Evolutionary conservation across 37 sponge, comb jelly and placozoan species (phyloP), one percentile per base, ranked within the genome.

Genomic region (Cladorhizidae sp.): DNA sequence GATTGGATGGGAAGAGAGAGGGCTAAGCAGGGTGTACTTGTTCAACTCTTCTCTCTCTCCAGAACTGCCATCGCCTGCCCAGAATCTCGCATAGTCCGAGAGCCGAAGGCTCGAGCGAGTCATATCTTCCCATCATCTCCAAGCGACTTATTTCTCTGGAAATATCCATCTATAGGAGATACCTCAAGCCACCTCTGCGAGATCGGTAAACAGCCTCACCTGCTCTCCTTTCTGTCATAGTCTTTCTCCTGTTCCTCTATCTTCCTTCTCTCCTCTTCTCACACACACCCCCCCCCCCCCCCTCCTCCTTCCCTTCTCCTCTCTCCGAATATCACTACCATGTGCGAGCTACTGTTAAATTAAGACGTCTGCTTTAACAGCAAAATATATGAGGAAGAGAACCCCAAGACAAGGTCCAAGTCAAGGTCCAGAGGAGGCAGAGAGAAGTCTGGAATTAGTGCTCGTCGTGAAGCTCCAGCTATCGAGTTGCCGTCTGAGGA

Each of bases 161-260:
- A 72, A 62, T 40, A 6, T 49, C 62, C 31, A 70, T 94, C 0
- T 85, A 87, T 38, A 72, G 91, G 26, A 70, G 80, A 50, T 90
- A 88, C 59, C 75, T 97, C 63, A 94, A 94, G 55, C 95, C 95
- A 18, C 98, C 98, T 0, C 83, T 97, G 43, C 71, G 81, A 77
- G 91, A 94, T 20, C 67, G 39, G 84, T 76, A 23, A 74, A 67
- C 38, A n/a, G 58, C 52, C 58, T 17, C 39, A 64, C 29, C n/a
- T n/a, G n/a, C n/a, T n/a, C n/a, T n/a, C n/a, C n/a, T n/a, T n/a
- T n/a, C n/a, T n/a, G n/a, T n/a, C n/a, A n/a, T n/a, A n/a, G n/a
- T 28, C 6, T 17, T 23, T 59, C 61, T 59, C n/a, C 28, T 23
- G 3, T 26, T 12, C 5, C 17, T 59, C n/a, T 59, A 28, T 26